Evolutionary conservation across 2,888 invertebrate genomes (phyloP).

Genomic region (Liposcelis brunnea): DNA sequence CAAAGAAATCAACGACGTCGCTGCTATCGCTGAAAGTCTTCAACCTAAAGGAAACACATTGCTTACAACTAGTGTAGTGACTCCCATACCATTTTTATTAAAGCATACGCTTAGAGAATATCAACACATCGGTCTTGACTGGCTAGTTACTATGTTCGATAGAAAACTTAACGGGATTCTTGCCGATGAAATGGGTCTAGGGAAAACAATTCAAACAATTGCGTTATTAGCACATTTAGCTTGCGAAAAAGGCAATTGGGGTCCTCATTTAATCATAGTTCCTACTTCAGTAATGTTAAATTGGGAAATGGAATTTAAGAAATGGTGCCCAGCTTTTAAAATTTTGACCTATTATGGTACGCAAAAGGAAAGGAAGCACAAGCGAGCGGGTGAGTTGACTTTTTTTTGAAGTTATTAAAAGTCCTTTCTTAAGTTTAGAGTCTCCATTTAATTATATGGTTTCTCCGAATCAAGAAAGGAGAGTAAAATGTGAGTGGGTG

Average conservation of each 20-base stretch:
- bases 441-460: not conserved
- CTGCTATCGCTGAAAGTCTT: slow-evolving; percentile 85
- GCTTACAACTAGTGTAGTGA: slow-evolving; percentile 81
- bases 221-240: slow-evolving; percentile 86
- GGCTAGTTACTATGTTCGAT: slow-evolving; percentile 92
- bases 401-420: slow-evolving; percentile 4
- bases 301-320: slow-evolving; percentile 99
- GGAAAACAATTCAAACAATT: slow-evolving; percentile 95
- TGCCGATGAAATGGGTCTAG: slow-evolving; percentile 94
- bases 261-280: slow-evolving; percentile 95
- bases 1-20: slow-evolving; percentile 75
- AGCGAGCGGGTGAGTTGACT: slow-evolving; percentile 47
- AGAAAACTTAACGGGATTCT: slow-evolving; percentile 89
- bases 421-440: slow-evolving; percentile 3
- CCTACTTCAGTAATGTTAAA: slow-evolving; percentile 99
- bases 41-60: slow-evolving; percentile 97
- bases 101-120: slow-evolving; percentile 85
- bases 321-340: slow-evolving; percentile 99
- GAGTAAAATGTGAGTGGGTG: not conserved
- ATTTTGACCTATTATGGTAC: slow-evolving; percentile 96
- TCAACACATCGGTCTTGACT: slow-evolving; percentile 93
- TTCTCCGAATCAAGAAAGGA: slow-evolving; percentile 6
- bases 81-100: slow-evolving; percentile 81
- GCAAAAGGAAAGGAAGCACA: slow-evolving; percentile 84
- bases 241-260: slow-evolving; percentile 84